Percentiles rank a stretch among this genome's conserved stretches.
These are phyloP conservation scores for Polyodon spathula DNA, from an alignment of 2,113 vertebrate species.

Conservation along the genomic window DNA sequence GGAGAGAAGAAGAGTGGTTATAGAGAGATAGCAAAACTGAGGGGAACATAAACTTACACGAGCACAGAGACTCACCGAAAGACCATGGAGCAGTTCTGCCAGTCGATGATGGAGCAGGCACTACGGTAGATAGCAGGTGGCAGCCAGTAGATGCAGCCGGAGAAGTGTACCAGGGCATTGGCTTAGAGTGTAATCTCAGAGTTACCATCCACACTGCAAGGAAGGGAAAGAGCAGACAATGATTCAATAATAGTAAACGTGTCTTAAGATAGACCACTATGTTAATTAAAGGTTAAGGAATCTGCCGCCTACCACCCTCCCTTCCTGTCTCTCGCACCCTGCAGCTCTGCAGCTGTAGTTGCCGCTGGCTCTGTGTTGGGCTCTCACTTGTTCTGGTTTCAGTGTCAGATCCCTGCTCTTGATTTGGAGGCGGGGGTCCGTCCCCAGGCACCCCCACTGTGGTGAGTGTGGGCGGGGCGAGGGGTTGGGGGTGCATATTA, in stretches of 20 bases:
- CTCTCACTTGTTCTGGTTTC: conserved; percentile 70
- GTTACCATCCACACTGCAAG: conserved; percentile 69
- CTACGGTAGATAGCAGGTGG: conserved; percentile 90
- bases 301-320: background rate
- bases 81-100: conserved; percentile 93
- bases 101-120: conserved; percentile 76
- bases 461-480: too few relatives aligned
- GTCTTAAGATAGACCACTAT: background rate
- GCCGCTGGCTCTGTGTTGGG: background rate
- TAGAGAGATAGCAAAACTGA: background rate
- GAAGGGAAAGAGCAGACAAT: conserved; percentile 4
- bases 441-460: too few relatives aligned
- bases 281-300: background rate
- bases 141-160: conserved; percentile 78
- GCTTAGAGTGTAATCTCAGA: conserved; percentile 82
- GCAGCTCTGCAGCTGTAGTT: too few relatives aligned
- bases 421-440: too few relatives aligned
- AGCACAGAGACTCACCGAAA: conserved; percentile 69
- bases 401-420: too few relatives aligned
- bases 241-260: background rate
- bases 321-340: background rate
- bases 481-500: too few relatives aligned
- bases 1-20: background rate
- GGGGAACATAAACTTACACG: conserved; percentile 15
- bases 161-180: conserved; percentile 67